Base-by-base conservation (phyloP, 2,113 vertebrate species). In the Platysteira castanea region DNA sequence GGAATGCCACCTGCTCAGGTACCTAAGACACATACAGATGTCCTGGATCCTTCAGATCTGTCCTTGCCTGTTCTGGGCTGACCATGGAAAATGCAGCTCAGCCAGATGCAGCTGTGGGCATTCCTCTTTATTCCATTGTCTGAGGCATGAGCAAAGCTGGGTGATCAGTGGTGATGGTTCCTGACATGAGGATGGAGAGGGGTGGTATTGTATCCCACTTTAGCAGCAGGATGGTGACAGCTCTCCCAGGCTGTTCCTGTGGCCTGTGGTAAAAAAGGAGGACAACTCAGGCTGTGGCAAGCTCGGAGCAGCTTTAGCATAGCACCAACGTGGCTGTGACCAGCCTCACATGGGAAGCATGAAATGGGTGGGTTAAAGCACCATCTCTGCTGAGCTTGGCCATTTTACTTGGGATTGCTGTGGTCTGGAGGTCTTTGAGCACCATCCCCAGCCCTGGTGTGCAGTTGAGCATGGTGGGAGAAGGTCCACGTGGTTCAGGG, bases 261-360 rank as follows among this genome's bases (percentile, higher is more conserved):
- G 47, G 13, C 17, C 8, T 2, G 0, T 67, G 30, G 12, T 59
- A 35, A 60, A 83, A 77, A 54, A 54, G 4, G 39, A 76, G 31
- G 37, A 52, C 1, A 0, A 16, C 11, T 59, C 4, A 1, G 42
- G 24, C 31, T 71, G 33, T 82, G 44, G 31, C n/a, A 46, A 83
- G 46, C 70, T 76, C 14, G 31, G 54, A 73, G 64, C 49, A 79
- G 20, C 70, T 79, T 84, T 22, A 78, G 39, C 27, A 27, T 37
- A 4, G 1, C 5, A 3, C 21, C 1, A 0, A 0, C 0, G 0
- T 79, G 78, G 20, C 61, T 68, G 50, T 69, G 70, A 57, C 24
- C 10, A 11, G 26, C 31, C 19, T 80, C 4, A 0, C 0, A 0
- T 39, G 64, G 54, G 23, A 80, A 47, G 12, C 0, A 1, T 68